phyloP scores from a whole-genome alignment of 1,140 invertebrate genomes.

The Drosophila carrolli region DNA sequence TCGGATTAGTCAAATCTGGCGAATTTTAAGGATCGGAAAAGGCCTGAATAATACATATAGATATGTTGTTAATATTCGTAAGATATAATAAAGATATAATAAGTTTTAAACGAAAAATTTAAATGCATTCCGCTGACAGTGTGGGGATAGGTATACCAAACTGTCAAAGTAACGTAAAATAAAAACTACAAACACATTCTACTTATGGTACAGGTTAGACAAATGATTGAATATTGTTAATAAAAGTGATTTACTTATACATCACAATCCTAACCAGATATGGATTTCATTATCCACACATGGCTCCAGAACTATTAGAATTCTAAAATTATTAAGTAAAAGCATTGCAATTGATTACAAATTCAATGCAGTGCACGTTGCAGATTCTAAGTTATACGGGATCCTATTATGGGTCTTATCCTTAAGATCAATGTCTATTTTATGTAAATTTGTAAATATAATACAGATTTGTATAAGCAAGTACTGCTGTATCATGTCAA shows the following conservation, averaged over 20 bases:
- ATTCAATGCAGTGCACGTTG: no score
- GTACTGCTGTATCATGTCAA: no score
- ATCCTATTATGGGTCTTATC: no score
- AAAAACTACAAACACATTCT: constrained; percentile 18
- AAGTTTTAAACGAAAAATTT: constrained; percentile 44
- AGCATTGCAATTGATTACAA: no score
- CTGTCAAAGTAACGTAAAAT: constrained; percentile 15
- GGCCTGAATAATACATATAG: background rate
- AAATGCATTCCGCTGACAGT: constrained; percentile 33
- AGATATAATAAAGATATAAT: constrained; percentile 3
- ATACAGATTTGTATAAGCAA: no score
- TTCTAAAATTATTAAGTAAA: no score
- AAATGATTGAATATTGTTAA: background rate
- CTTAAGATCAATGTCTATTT: no score
- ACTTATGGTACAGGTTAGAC: constrained; percentile 1
- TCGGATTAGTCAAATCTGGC: background rate
- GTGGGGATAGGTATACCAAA: constrained; percentile 12
- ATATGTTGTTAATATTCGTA: constrained; percentile 23
- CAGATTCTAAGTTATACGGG: no score
- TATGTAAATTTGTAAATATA: no score
- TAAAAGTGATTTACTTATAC: background rate
- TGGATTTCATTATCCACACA: no score
- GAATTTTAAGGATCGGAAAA: background rate
- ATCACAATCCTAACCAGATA: no score
- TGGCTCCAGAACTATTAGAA: no score